phyloP scores from a whole-genome alignment of 2,797 vertebrate genomes.

The Rhinophrynus dorsalis region DNA sequence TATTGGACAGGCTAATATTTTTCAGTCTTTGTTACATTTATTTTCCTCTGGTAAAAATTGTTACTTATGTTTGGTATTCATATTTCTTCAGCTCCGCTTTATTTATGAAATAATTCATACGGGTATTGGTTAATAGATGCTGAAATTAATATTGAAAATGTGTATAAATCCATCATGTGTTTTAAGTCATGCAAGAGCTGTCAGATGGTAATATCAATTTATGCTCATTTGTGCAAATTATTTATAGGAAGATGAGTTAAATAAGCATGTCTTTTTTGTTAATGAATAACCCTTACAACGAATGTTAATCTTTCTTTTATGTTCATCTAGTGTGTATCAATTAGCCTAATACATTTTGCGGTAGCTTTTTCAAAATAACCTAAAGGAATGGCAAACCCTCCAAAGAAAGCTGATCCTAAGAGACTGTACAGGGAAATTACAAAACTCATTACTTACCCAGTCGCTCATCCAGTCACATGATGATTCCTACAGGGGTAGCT shows the following conservation, averaged over 20 bases:
- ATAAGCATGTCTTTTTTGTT: neutral
- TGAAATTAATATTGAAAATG: slow-evolving; percentile 5
- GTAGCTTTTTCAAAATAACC: no score
- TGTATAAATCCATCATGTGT: neutral
- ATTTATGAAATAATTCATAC: slow-evolving; percentile 2
- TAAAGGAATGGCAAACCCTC: no score
- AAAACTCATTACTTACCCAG: no score
- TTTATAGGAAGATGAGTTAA: neutral
- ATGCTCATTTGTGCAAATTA: neutral
- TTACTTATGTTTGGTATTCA: slow-evolving; percentile 7
- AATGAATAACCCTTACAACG: neutral
- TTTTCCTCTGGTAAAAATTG: neutral
- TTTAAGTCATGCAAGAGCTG: neutral
- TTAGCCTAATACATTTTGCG: no score
- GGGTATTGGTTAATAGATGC: neutral
- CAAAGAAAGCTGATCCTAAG: no score
- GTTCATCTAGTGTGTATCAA: no score
- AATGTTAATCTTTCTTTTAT: neutral
- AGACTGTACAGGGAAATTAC: no score
- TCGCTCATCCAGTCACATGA: no score
- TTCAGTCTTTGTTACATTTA: neutral
- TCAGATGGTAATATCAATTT: neutral
- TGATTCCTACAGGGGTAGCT: no score
- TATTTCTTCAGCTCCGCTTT: neutral
- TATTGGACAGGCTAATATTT: neutral